phyloP scores from a whole-genome alignment of 2,113 vertebrate species.

The Pogonocichla stellata region DNA sequence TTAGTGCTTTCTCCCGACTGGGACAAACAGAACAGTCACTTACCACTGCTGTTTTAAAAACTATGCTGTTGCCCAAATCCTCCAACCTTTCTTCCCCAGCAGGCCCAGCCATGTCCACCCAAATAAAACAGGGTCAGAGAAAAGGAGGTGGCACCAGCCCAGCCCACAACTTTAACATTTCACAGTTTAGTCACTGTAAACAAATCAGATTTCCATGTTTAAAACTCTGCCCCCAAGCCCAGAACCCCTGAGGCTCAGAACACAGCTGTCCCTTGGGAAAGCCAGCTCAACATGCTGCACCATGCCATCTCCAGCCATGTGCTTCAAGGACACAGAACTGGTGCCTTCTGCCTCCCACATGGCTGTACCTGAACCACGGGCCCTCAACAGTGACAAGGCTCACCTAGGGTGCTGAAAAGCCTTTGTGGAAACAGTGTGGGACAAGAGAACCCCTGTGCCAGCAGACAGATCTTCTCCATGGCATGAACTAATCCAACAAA shows the following conservation, averaged over 20 bases:
- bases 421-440: not conserved
- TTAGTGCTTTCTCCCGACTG: not conserved
- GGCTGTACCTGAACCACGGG: not conserved
- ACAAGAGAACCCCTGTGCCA: not conserved
- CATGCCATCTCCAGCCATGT: not conserved
- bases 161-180: not conserved
- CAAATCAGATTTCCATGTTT: not conserved
- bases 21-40: not conserved
- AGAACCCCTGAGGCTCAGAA: not conserved
- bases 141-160: not conserved
- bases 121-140: not conserved
- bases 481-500: not conserved
- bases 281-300: not conserved
- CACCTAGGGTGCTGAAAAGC: not conserved
- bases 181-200: not conserved
- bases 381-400: fast-evolving
- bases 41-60: not conserved
- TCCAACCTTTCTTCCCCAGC: not conserved
- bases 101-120: not conserved
- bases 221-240: not conserved
- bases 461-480: not conserved
- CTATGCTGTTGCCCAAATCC: not conserved
- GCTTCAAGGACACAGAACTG: not conserved
- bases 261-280: not conserved
- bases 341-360: not conserved